A percentile compares a stretch with the other conserved stretches of the same genome.
These are phyloP conservation scores for Epinephelus fuscoguttatus DNA, from an alignment of 2,113 vertebrate genomes.

Conservation along the genomic window DNA sequence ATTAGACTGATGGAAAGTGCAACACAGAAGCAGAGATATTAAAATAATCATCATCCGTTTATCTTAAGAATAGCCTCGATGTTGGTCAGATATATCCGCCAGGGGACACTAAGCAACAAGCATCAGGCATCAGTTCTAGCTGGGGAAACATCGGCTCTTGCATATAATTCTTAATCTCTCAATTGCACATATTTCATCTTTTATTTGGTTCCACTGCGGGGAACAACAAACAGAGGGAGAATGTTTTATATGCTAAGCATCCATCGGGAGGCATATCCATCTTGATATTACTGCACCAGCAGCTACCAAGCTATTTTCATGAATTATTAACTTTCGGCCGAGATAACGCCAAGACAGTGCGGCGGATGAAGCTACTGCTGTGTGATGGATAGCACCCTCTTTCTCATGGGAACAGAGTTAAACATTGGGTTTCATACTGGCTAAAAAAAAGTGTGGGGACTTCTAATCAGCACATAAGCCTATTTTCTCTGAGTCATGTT, in stretches of 20 bases:
- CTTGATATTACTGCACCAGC: conserved; percentile 62
- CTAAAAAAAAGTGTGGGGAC: conserved; percentile 28
- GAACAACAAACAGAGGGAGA: conserved; percentile 63
- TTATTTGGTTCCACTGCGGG: conserved; percentile 52
- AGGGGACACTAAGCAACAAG: conserved; percentile 1
- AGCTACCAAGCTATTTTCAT: conserved; percentile 67
- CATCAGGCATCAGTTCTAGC: neutral
- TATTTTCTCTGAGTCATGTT: conserved; percentile 15
- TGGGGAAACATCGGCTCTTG: conserved; percentile 18
- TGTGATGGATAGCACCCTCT: conserved; percentile 73
- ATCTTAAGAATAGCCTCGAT: conserved; percentile 5
- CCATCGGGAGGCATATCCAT: conserved; percentile 61
- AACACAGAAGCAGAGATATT: conserved; percentile 17
- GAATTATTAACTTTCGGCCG: conserved; percentile 81
- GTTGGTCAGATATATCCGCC: conserved; percentile 11
- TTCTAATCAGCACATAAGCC: conserved; percentile 33
- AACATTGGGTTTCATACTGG: conserved; percentile 41
- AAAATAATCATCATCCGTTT: conserved; percentile 12
- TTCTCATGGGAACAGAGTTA: conserved; percentile 78
- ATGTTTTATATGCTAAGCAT: conserved; percentile 70
- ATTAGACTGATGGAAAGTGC: conserved; percentile 19
- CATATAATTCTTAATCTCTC: conserved; percentile 33
- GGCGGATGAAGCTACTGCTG: conserved; percentile 50
- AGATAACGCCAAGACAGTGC: conserved; percentile 71
- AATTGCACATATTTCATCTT: conserved; percentile 33